Conservation (phyloP, 2,797 vertebrate genomes). For the Bryconaethiops microstoma region DNA sequence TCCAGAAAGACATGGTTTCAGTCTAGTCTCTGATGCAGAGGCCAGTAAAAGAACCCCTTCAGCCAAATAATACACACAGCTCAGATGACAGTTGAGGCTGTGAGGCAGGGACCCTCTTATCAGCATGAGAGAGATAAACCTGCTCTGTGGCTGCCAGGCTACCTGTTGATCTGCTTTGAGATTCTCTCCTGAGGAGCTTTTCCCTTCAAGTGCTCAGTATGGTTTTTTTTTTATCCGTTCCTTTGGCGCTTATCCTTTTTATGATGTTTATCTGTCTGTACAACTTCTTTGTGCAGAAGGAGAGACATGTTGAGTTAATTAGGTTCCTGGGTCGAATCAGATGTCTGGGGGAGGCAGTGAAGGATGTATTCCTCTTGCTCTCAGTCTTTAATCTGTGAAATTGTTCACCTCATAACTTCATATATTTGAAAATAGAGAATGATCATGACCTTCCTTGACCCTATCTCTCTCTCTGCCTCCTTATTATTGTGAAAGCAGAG, state of each 20-base stretch:
- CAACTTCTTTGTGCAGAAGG: constrained; percentile 47
- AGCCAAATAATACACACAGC: constrained; percentile 59
- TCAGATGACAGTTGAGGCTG: constrained; percentile 48
- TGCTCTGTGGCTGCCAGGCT: constrained; percentile 51
- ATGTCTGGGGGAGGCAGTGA: constrained; percentile 27
- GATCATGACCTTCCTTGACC: background rate
- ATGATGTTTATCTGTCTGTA: constrained; percentile 49
- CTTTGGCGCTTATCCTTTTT: constrained; percentile 40
- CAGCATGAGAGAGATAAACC: constrained; percentile 61
- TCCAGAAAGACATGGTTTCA: constrained; percentile 57
- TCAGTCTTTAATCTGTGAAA: constrained; percentile 12
- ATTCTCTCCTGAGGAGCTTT: constrained; percentile 57
- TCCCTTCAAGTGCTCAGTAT: constrained; percentile 50
- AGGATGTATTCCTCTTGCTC: constrained; percentile 4
- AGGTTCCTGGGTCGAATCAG: constrained; percentile 42
- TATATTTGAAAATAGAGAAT: background rate
- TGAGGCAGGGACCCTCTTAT: constrained; percentile 21
- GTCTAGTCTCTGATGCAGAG: constrained; percentile 60
- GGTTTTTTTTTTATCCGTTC: constrained; percentile 25
- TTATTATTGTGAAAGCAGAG: background rate
- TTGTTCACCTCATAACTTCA: constrained; percentile 10
- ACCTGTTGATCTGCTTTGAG: constrained; percentile 57
- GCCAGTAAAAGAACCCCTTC: constrained; percentile 57
- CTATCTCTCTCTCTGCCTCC: background rate
- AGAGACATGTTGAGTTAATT: constrained; percentile 60